Evolutionary conservation across 2,113 vertebrate species (phyloP).

Genomic region (Ancistrus triradiatus): DNA sequence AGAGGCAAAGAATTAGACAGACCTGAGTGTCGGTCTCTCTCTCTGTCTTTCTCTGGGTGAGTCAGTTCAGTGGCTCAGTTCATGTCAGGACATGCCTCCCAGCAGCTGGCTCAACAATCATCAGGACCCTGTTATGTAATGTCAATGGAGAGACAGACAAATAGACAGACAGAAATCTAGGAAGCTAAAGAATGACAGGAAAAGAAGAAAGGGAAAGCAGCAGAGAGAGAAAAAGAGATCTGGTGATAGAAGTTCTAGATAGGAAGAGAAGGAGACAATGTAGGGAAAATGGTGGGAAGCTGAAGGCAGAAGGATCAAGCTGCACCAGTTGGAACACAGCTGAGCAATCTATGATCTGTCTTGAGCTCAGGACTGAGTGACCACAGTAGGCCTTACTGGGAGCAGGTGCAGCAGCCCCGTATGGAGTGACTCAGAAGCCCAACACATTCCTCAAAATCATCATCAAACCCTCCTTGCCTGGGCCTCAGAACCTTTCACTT

Average conservation of each 20-base stretch:
- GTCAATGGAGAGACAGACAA: conserved; percentile 51
- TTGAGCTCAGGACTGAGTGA: conserved; percentile 45
- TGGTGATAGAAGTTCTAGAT: background rate
- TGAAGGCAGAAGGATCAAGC: conserved; percentile 39
- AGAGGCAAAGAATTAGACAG: conserved; percentile 29
- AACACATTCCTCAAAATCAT: conserved; percentile 29
- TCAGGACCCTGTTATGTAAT: conserved; percentile 61
- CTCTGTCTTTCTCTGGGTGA: conserved; percentile 45
- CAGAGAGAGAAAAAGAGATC: background rate
- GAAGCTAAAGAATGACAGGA: conserved; percentile 8
- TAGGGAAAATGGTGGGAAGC: conserved; percentile 5
- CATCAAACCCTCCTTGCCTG: conserved; percentile 11
- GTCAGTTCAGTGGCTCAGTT: conserved; percentile 58
- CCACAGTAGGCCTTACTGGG: conserved; percentile 37
- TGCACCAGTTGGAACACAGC: conserved; percentile 41
- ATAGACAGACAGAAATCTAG: conserved; percentile 9
- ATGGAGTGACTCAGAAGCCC: conserved; percentile 18
- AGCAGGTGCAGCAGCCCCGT: conserved; percentile 18
- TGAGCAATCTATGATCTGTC: conserved; percentile 29
- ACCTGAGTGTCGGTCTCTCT: conserved; percentile 8
- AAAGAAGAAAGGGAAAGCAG: background rate
- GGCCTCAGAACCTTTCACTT: conserved; percentile 20
- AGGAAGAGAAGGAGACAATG: too few species aligned
- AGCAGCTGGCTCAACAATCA: conserved; percentile 65
- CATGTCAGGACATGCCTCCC: conserved; percentile 61